Base-by-base conservation (phyloP, 2,888 invertebrate species). In the Cacoxenus indagator region DNA sequence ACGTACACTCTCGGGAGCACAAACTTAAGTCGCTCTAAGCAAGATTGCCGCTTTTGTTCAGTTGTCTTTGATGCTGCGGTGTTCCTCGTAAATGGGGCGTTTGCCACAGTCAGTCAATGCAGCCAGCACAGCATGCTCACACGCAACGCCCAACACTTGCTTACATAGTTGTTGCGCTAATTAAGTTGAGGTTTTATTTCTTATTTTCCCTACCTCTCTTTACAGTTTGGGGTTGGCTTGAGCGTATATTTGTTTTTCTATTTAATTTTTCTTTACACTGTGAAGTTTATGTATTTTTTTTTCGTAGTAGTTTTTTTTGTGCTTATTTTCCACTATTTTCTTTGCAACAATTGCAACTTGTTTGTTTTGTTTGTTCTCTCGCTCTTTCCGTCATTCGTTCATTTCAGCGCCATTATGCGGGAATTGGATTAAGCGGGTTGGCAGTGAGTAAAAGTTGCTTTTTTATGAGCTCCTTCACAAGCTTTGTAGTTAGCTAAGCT, bases 101-200 rank as follows among this genome's bases (percentile, higher is more conserved):
- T 31, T 31, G n/a, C n/a, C n/a, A n/a, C n/a, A n/a, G n/a, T 31
- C 31, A 31, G 31, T 31, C 9, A 8, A 31, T n/a, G n/a, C n/a
- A n/a, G n/a, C n/a, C n/a, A n/a, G n/a, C n/a, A n/a, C n/a, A n/a
- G n/a, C 31, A 31, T 31, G 31, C 31, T 31, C 31, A 31, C 9
- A 31, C 31, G 31, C 31, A 31, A 5, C 31, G 9, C 31, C 31
- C 31, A 31, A 31, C 31, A 31, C 31, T 31, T 31, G 9, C 31
- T 31, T 31, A 31, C 31, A 31, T 66, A 54, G 71, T 74, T 76
- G 72, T 69, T 78, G 57, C 69, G 64, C 72, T 76, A 76, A 76
- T 76, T 76, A 72, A 61, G 78, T 72, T 76, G 65, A 67, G 65
- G 48, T 67, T 65, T 68, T 74, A 4, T 48, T 48, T 48, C 48